Evolutionary conservation across 2,888 invertebrate species (phyloP).

Genomic region (Myopa tessellatipennis): DNA sequence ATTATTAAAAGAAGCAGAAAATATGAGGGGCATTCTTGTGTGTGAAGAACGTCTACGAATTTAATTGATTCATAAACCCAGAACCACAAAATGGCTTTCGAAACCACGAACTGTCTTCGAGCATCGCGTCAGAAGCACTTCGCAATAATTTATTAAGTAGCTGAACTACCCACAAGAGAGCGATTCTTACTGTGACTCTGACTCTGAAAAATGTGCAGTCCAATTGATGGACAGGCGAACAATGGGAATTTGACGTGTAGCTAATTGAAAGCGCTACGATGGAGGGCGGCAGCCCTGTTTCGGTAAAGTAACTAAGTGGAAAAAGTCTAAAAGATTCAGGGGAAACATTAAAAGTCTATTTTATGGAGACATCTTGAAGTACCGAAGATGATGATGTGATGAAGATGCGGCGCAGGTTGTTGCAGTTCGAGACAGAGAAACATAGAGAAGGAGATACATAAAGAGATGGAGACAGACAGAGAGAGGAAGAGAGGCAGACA

Average conservation of each 20-base stretch:
- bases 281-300: background rate
- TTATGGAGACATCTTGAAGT: slow-evolving; percentile 15
- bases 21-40: slow-evolving; percentile 1
- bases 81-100: slow-evolving; percentile 31
- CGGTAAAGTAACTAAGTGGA: background rate
- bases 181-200: background rate
- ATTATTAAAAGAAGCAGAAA: background rate
- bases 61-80: slow-evolving; percentile 45
- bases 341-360: slow-evolving; percentile 14
- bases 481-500: background rate
- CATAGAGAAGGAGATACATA: too few species aligned
- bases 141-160: slow-evolving; percentile 23
- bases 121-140: slow-evolving; percentile 18
- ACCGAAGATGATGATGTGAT: background rate
- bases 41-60: slow-evolving; percentile 9
- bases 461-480: too few species aligned
- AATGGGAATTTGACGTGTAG: slow-evolving; percentile 59
- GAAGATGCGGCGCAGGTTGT: background rate
- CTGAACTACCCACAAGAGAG: background rate
- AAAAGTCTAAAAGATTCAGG: background rate
- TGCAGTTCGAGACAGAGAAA: background rate
- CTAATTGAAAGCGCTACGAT: slow-evolving; percentile 58
- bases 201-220: slow-evolving; percentile 17
- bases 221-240: slow-evolving; percentile 52
- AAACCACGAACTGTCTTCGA: slow-evolving; percentile 10